A percentile compares a stretch with the other conserved stretches of the same genome.
Conservation (phyloP, 2,888 invertebrate genomes). For the Elmis aenea region DNA sequence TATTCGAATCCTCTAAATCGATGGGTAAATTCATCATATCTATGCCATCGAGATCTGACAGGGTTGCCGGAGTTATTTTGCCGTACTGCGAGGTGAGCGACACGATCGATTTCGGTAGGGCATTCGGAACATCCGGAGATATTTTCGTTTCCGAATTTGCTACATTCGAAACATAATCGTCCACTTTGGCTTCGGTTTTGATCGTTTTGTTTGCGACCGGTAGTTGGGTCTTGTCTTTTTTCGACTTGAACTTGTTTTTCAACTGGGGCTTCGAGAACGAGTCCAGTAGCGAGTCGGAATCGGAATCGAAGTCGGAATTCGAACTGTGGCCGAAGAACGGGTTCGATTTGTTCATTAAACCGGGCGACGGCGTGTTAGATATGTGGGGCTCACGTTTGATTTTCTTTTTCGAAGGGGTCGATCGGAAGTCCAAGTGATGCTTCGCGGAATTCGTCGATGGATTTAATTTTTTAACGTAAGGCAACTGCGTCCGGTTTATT, state of each 20-base stretch:
- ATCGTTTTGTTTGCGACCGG: conserved; percentile 6
- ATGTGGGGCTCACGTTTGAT: conserved; percentile 27
- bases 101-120: neutral
- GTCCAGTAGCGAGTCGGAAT: conserved; percentile 36
- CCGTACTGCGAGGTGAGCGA: conserved; percentile 10
- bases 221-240: conserved; percentile 4
- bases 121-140: conserved; percentile 5
- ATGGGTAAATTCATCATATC: conserved; percentile 77
- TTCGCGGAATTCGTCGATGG: conserved; percentile 22
- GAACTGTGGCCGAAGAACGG: conserved; percentile 33
- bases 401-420: conserved; percentile 27
- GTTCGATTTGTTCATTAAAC: conserved; percentile 22
- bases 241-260: conserved; percentile 16
- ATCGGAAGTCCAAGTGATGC: conserved; percentile 33
- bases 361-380: conserved; percentile 16
- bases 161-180: conserved; percentile 1
- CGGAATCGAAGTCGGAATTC: conserved; percentile 38
- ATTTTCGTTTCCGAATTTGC: conserved; percentile 9
- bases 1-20: conserved; percentile 60
- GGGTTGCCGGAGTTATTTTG: conserved; percentile 42
- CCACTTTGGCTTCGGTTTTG: conserved; percentile 11
- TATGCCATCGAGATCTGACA: conserved; percentile 55
- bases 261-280: conserved; percentile 9
- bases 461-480: conserved; percentile 40
- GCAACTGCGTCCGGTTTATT: conserved; percentile 48